Base-by-base conservation (phyloP, 1,140 invertebrate species). In the Pseudomyrmex concolor region DNA sequence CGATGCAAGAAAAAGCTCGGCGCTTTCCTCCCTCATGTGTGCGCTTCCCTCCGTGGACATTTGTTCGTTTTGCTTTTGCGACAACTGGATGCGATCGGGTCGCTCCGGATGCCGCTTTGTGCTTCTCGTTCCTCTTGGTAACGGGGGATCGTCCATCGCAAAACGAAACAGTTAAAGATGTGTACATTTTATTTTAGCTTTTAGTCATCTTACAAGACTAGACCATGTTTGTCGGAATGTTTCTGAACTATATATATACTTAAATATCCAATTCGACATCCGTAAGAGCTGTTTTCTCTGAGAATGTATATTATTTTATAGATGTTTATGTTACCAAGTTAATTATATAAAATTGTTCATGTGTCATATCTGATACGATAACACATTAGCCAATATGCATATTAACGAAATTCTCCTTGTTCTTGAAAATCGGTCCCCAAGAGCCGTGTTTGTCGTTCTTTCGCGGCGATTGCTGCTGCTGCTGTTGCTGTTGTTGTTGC, bases 401-500 rank as follows among this genome's bases (percentile, higher is more conserved):
- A 82, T 96, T 95, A 19, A 95, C 93, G 89, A 97, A 97, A 87
- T 96, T 95, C 86, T 96, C 94, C 89, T 96, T 96, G 94, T 96
- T 96, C 93, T 97, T 97, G 92, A 95, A 97, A 64, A 95, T 94
- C 34, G 96, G 94, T 83, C 96, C 96, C 96, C 96, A 97, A 64
- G 96, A 94, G 55, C 95, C 95, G 83, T 96, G 95, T 90, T 96
- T 95, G 19, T 94, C 94, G 88, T 95, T 94, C 22, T 91, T 93
- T 1, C 25, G 62, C 83, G 94, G 92, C 60, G 88, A 71, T 25
- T 80, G 80, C 67, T 90, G 89, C 50, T 91, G 91, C n/a, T 89
- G 85, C 66, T 93, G 78, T 45, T 90, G 86, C 51, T 86, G 89
- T 15, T 91, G 89, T 12, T 84, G 82, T 13, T 1, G 10, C 1